phyloP scores from a whole-genome alignment of 2,113 vertebrate genomes.

The Merops nubicus region DNA sequence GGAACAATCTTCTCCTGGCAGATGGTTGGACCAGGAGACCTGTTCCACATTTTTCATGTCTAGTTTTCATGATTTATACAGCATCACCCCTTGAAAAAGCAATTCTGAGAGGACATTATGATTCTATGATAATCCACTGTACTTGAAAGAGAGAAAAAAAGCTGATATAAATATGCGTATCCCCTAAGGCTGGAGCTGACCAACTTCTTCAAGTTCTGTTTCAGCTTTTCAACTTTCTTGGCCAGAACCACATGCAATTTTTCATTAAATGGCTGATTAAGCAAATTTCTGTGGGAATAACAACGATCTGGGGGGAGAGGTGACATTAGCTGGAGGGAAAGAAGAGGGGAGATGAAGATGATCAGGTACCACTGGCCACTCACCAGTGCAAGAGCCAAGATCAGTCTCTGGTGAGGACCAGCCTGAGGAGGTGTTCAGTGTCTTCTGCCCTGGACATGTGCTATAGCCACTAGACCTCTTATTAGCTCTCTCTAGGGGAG shows the following conservation, averaged over 20 bases:
- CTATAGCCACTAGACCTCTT: neutral
- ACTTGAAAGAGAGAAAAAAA: neutral
- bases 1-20: slow-evolving; percentile 45
- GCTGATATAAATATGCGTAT: neutral
- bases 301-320: neutral
- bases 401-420: neutral
- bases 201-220: neutral
- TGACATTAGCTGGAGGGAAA: neutral
- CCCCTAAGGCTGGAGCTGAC: neutral
- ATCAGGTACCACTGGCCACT: too few relatives aligned
- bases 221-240: neutral
- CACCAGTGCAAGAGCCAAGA: neutral
- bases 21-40: slow-evolving; percentile 33
- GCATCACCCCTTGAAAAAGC: slow-evolving; percentile 10
- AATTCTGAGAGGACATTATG: neutral
- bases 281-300: neutral
- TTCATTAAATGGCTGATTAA: neutral
- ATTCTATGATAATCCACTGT: neutral
- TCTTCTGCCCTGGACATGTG: too few relatives aligned
- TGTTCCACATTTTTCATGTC: slow-evolving; percentile 8
- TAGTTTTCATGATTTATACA: slow-evolving; percentile 55
- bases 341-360: neutral
- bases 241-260: neutral
- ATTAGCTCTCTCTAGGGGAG: neutral
- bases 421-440: neutral